Conservation (phyloP, 2,113 vertebrate genomes). For the Phyllopteryx taeniolatus region DNA sequence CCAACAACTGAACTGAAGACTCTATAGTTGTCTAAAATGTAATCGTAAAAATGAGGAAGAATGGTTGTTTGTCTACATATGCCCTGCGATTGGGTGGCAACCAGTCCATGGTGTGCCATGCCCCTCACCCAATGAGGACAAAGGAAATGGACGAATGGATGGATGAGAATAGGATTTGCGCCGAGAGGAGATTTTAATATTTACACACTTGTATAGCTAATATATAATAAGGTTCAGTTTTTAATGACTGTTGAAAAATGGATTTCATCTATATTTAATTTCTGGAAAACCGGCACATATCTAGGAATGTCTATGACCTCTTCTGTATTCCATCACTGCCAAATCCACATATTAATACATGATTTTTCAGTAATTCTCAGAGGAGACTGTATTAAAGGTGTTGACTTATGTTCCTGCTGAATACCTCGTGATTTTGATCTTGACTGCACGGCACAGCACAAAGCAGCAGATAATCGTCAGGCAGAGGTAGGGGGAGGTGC, state of each 20-base stretch:
- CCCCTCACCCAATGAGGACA: neutral
- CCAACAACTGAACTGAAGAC: too few species aligned
- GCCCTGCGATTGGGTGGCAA: too few species aligned
- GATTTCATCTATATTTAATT: slow-evolving; percentile 68
- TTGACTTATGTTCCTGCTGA: neutral
- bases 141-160: neutral
- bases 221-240: neutral
- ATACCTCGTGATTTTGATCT: slow-evolving; percentile 45
- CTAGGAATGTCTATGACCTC: slow-evolving; percentile 56
- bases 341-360: slow-evolving; percentile 50
- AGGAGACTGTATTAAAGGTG: slow-evolving; percentile 15
- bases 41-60: too few species aligned
- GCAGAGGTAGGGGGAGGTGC: neutral
- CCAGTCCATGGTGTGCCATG: too few species aligned
- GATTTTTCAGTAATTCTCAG: slow-evolving; percentile 42
- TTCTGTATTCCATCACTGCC: slow-evolving; percentile 3
- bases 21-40: too few species aligned
- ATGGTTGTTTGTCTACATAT: too few species aligned
- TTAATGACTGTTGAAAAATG: slow-evolving; percentile 5
- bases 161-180: neutral
- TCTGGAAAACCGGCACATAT: slow-evolving; percentile 32
- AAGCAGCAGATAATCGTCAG: slow-evolving; percentile 31
- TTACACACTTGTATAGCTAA: neutral
- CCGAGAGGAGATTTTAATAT: too few species aligned
- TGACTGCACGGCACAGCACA: neutral